A percentile compares a stretch with the other conserved stretches of the same genome.
Evolutionary conservation across 2,888 invertebrate genomes (phyloP).

Genomic region (Ectemnius cavifrons): DNA sequence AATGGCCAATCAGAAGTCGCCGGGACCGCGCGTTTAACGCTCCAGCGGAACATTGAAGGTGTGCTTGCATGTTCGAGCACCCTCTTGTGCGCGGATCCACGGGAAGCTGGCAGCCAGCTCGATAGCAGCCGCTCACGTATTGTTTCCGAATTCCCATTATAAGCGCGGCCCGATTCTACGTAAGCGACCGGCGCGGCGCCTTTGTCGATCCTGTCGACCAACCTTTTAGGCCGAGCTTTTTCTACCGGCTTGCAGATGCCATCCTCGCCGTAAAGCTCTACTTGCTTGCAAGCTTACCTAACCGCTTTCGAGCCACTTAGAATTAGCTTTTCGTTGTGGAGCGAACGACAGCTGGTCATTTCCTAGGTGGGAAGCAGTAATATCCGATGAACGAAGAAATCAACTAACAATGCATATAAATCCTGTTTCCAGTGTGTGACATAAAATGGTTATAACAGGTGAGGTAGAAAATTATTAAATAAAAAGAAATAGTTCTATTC

Average conservation of each 20-base stretch:
- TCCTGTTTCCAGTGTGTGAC: too few relatives aligned
- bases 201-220: constrained; percentile 45
- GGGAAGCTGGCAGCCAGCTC: constrained; percentile 47
- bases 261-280: neutral
- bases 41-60: constrained; percentile 19
- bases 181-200: constrained; percentile 37
- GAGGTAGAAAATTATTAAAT: too few relatives aligned
- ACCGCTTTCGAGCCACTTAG: too few relatives aligned
- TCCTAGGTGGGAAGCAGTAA: too few relatives aligned
- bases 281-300: too few relatives aligned
- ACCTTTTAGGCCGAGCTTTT: constrained; percentile 38
- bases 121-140: constrained; percentile 62
- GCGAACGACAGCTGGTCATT: too few relatives aligned
- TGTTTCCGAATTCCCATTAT: constrained; percentile 70
- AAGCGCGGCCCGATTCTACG: constrained; percentile 52
- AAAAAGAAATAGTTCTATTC: too few relatives aligned
- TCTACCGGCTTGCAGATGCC: constrained; percentile 8
- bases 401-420: too few relatives aligned
- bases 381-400: too few relatives aligned
- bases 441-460: too few relatives aligned
- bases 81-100: constrained; percentile 30
- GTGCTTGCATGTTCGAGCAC: constrained; percentile 27
- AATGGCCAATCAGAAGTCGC: neutral
- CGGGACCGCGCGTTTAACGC: neutral
- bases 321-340: too few relatives aligned